Conservation (phyloP, 2,888 invertebrate genomes). For the Drosophila prolongata region DNA sequence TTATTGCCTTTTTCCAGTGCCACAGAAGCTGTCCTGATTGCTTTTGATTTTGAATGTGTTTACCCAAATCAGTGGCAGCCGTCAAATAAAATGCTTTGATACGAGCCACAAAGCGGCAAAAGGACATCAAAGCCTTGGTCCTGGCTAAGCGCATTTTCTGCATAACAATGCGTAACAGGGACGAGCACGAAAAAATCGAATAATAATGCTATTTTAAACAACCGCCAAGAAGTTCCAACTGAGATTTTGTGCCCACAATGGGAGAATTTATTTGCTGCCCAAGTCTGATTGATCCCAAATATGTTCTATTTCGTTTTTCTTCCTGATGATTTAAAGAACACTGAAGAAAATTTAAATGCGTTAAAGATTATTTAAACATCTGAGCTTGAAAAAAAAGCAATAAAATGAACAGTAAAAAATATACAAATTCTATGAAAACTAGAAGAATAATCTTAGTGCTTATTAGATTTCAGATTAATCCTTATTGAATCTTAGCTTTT, state of each 20-base stretch:
- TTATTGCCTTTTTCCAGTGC: slow-evolving; percentile 63
- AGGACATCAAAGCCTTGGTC: slow-evolving; percentile 68
- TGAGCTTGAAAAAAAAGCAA: background rate
- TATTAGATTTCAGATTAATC: too few species aligned
- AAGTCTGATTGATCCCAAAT: slow-evolving; percentile 35
- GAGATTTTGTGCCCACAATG: slow-evolving; percentile 13
- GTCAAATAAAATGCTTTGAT: slow-evolving; percentile 73
- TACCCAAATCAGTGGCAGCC: slow-evolving; percentile 62
- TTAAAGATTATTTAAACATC: background rate
- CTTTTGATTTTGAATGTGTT: slow-evolving; percentile 44
- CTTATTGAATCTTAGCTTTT: background rate
- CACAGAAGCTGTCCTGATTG: slow-evolving; percentile 31
- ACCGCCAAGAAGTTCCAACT: slow-evolving; percentile 19
- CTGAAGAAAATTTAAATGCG: background rate
- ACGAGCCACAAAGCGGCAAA: slow-evolving; percentile 42
- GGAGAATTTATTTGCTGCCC: slow-evolving; percentile 11
- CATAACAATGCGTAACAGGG: slow-evolving; percentile 65
- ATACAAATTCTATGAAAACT: too few species aligned
- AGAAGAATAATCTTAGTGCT: too few species aligned
- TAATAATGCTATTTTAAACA: slow-evolving; percentile 46
- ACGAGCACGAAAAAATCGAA: slow-evolving; percentile 28
- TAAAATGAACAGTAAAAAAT: too few species aligned
- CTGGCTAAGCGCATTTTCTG: slow-evolving; percentile 62
- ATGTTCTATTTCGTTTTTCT: slow-evolving; percentile 3
- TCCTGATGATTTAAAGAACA: slow-evolving; percentile 1